phyloP scores from a whole-genome alignment of 2,888 invertebrate species.

The Sminthurides aquaticus region DNA sequence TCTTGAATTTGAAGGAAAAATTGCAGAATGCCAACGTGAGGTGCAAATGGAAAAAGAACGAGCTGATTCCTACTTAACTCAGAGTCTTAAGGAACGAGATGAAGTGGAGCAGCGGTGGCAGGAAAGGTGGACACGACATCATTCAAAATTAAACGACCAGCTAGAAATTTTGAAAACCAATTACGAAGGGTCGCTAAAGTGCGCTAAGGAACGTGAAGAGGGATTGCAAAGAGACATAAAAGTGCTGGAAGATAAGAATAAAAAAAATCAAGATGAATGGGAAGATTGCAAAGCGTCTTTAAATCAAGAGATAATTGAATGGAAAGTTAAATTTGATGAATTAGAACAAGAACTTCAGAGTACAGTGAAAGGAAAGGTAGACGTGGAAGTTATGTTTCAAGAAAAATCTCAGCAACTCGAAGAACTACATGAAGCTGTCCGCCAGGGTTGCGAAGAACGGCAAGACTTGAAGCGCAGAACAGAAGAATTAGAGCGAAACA shows the following conservation, averaged over 20 bases:
- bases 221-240: constrained; percentile 17
- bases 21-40: constrained; percentile 20
- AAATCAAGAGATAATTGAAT: constrained; percentile 10
- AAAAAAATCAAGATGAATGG: constrained; percentile 17
- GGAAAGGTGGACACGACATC: constrained; percentile 27
- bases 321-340: constrained; percentile 17
- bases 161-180: constrained; percentile 24
- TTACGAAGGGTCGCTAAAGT: constrained; percentile 20
- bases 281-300: constrained; percentile 10
- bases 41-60: constrained; percentile 24
- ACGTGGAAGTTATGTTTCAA: constrained; percentile 25
- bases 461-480: constrained; percentile 22
- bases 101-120: constrained; percentile 25
- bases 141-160: constrained; percentile 22
- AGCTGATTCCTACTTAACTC: constrained; percentile 21
- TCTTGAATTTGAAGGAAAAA: constrained; percentile 17
- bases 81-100: constrained; percentile 22
- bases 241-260: constrained; percentile 13
- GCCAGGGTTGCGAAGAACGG: constrained; percentile 25
- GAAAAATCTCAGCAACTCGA: constrained; percentile 24
- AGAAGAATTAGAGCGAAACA: constrained; percentile 18
- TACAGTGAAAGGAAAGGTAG: constrained; percentile 19
- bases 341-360: constrained; percentile 14
- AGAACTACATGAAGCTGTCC: constrained; percentile 24
- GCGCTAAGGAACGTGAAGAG: constrained; percentile 16